phyloP scores from a whole-genome alignment of 1,140 invertebrate species.

The Platyura marginata region DNA sequence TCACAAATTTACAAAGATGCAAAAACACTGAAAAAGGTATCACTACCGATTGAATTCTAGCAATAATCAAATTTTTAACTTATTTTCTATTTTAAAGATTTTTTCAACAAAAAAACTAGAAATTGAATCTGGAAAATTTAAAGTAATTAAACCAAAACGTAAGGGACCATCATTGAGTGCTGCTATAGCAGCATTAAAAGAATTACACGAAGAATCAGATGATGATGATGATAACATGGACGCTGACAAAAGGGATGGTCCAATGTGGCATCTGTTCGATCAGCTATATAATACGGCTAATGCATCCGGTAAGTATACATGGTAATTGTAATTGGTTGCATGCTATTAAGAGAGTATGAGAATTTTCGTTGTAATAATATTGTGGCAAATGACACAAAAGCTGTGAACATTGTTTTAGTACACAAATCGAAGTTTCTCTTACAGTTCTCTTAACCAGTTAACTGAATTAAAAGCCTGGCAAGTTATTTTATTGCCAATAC shows the following conservation, averaged over 20 bases:
- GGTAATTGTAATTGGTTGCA: no score
- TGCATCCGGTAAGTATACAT: constrained; percentile 18
- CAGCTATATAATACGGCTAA: constrained; percentile 25
- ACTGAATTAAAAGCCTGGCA: no score
- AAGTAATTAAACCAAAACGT: constrained; percentile 11
- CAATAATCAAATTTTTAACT: background rate
- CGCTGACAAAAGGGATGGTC: constrained; percentile 26
- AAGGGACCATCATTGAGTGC: constrained; percentile 5
- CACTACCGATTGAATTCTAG: constrained; percentile 9
- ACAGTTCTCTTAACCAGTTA: no score
- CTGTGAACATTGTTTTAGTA: no score
- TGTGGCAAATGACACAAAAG: no score
- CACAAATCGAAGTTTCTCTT: no score
- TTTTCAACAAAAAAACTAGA: constrained; percentile 30
- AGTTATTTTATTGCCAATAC: no score
- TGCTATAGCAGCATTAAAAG: constrained; percentile 13
- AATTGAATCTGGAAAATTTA: constrained; percentile 23
- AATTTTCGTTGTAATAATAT: no score
- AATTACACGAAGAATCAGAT: constrained; percentile 17
- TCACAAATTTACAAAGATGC: constrained; percentile 95
- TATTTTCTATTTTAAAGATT: constrained; percentile 4
- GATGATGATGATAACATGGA: constrained; percentile 20
- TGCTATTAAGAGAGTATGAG: no score
- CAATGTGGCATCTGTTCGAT: constrained; percentile 32
- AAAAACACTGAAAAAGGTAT: constrained; percentile 65